phyloP scores from a whole-genome alignment of 2,113 vertebrate genomes.

The Speoplatyrhinus poulsoni region DNA sequence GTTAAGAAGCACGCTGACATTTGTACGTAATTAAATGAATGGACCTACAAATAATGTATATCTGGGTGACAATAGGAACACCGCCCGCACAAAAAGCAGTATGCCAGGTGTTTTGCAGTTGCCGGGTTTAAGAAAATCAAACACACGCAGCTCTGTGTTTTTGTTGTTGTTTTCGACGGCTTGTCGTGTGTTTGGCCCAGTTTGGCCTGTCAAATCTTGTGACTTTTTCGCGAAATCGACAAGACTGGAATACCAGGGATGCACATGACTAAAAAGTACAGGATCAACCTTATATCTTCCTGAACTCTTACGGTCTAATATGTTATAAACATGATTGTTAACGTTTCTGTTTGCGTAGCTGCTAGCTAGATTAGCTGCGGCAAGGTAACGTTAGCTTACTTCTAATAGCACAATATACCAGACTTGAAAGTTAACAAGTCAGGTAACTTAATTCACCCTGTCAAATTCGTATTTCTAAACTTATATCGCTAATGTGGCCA shows the following conservation, averaged over 20 bases:
- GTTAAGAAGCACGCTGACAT: neutral
- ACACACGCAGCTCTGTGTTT: conserved; percentile 36
- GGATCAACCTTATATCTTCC: neutral
- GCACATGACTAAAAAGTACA: conserved; percentile 69
- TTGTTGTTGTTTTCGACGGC: conserved; percentile 71
- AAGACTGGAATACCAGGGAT: conserved; percentile 51
- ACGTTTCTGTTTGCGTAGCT: neutral
- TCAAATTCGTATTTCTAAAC: neutral
- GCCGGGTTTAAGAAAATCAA: conserved; percentile 2
- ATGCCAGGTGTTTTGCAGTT: neutral
- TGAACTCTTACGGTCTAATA: neutral
- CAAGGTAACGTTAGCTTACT: conserved; percentile 25
- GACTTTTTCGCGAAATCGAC: conserved; percentile 31
- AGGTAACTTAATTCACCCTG: neutral
- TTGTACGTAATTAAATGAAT: neutral
- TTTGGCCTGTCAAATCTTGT: conserved; percentile 51
- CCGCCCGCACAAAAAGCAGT: neutral
- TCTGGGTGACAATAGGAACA: neutral
- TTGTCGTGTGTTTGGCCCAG: conserved; percentile 46
- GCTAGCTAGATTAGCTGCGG: conserved; percentile 11
- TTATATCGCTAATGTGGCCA: too few relatives aligned
- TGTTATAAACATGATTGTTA: neutral
- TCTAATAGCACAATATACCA: conserved; percentile 3
- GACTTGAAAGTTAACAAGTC: neutral
- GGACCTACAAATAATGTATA: neutral